Evolutionary conservation across 2,888 invertebrate species (phyloP), one percentile per base, ranked within the genome.

Genomic region (Leptura quadrifasciata): DNA sequence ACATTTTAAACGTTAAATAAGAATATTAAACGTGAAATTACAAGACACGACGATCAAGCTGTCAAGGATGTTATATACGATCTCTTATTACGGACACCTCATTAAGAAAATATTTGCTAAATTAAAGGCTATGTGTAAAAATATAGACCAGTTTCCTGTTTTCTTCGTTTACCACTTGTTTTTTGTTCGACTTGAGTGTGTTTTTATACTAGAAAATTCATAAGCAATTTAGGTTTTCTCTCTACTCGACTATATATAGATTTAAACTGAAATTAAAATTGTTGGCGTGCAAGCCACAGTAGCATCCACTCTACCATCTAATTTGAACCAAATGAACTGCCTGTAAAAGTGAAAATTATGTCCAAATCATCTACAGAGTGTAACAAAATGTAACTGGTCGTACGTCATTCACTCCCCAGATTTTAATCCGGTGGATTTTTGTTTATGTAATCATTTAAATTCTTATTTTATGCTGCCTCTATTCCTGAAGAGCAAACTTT

Each of bases 51-150:
- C 76, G 65, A 80, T 80, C 79, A 80, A 82, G 60, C 77, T 83
- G 83, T 83, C 83, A 80, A 73, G 75, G 75, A 73, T 69, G 73
- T 81, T 81, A 83, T 84, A 79, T 80, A 82, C 78, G 80, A 77
- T 78, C 80, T 75, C 72, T 77, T 79, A 79, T 82, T 82, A 78
- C 80, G 78, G 74, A 78, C 80, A 81, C 79, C 80, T 82, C 79
- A 82, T 83, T 84, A 80, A 77, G 74, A 67, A 72, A 65, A 78
- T 79, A 81, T 81, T 81, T 79, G 76, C 78, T 78, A 82, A 81
- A 83, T 81, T 82, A 79, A 80, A 75, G 79, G 80, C 72, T 80
- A 78, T 78, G 71, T 63, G 77, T 69, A 79, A 83, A 83, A 83
- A 82, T 80, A 57, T 69, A 35, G 57, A 52, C 65, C 54, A 64